Conservation (phyloP, 2,797 vertebrate species). For the Chromis chromis region DNA sequence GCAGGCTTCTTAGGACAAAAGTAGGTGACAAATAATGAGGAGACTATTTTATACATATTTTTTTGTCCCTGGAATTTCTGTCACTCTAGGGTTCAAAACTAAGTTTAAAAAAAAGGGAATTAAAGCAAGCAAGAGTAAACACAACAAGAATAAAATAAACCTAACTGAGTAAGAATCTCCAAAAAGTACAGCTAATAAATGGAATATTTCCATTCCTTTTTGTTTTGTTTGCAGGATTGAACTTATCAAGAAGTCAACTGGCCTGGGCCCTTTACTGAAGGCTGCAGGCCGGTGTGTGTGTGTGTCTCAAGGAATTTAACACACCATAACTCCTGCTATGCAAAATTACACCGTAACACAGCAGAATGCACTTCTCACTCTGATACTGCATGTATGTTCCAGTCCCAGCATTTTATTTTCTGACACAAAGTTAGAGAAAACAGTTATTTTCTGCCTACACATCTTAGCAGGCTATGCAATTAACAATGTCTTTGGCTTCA, state of each 20-base stretch:
- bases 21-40: slow-evolving; percentile 25
- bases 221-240: slow-evolving; percentile 89
- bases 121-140: slow-evolving; percentile 9
- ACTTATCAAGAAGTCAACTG: slow-evolving; percentile 89
- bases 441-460: slow-evolving; percentile 3
- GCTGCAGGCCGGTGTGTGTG: slow-evolving; percentile 86
- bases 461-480: background rate
- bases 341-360: slow-evolving; percentile 38
- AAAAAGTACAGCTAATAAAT: slow-evolving; percentile 80
- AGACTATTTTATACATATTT: background rate
- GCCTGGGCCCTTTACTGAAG: slow-evolving; percentile 88
- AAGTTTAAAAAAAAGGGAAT: background rate
- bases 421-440: slow-evolving; percentile 6
- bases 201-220: slow-evolving; percentile 86
- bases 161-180: slow-evolving; percentile 24
- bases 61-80: background rate
- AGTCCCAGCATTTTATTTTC: background rate
- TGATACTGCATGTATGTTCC: slow-evolving; percentile 16
- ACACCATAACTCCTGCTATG: slow-evolving; percentile 45
- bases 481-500: background rate
- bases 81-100: background rate
- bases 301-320: slow-evolving; percentile 45
- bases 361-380: slow-evolving; percentile 15
- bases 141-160: slow-evolving; percentile 19
- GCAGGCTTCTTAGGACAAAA: slow-evolving; percentile 27